Evolutionary conservation across 2,113 vertebrate genomes (phyloP), one percentile per base, ranked within the genome.

Genomic region (Pterocles burchelli): DNA sequence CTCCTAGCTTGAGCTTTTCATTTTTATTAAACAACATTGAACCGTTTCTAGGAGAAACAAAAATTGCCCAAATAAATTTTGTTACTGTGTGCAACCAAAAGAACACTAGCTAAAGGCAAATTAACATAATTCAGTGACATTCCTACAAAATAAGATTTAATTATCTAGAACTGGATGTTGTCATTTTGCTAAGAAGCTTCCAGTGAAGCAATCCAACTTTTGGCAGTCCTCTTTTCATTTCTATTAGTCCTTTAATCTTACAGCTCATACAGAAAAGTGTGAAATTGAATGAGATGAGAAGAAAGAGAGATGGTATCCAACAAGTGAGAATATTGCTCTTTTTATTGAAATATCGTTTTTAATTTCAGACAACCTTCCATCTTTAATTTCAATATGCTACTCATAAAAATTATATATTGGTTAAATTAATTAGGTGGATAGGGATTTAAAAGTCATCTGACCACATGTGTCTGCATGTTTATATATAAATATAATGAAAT

Each of bases 61-160:
- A 85, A 66, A 71, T 14, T 89, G 61, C 72, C 78, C 66, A 89
- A 73, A 83, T 78, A 72, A 62, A 85, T 94, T 89, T 51, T 93
- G 57, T 87, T 84, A 79, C 76, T 38, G 24, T 71, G 58, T 54
- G 92, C 91, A 96, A 94, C 20, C 41, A 73, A 82, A 96, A 85
- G 31, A 43, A 25, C 20, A 88, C 24, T 82, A 89, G 82, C 80
- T 82, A 88, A 92, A 93, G 84, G 89, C 85, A 96, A 96, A 96
- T 92, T 66, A 59, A 55, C 34, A 87, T 95, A 28, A 89, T 43
- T 80, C 83, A 87, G 48, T 91, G 90, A 80, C 55, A 95, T 77
- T 95, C 66, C 62, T 81, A 81, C 74, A 93, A 86, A 94, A 70
- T n/a, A 93, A 77, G 59, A 71, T 74, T 72, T 87, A 95, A 96